Evolutionary conservation across 2,888 invertebrate species (phyloP), one percentile per base, ranked within the genome.

Genomic region (Eurytoma adleriae): DNA sequence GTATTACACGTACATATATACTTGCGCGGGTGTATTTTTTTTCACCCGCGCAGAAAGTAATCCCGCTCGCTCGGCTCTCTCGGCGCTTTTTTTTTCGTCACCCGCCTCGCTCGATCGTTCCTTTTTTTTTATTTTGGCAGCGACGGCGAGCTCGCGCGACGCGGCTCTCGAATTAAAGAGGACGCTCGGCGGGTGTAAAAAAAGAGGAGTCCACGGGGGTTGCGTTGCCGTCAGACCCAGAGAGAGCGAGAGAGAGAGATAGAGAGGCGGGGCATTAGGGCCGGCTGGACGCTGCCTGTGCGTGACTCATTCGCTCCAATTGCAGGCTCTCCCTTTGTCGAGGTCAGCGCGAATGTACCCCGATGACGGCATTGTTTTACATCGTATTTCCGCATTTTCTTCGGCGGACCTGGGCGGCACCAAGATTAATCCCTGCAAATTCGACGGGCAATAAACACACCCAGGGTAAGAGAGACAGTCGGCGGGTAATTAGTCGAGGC

Each of bases 121-220:
- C 27, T 50, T 57, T 75, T 30, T 79, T 66, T 79, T 57, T 71
- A 69, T 78, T 71, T 62, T 68, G 78, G 78, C 78, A 77, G 18
- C 57, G 76, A 82, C 81, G 76, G 74, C 69, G 66, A 71, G 77
- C 75, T 81, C 79, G 83, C 40, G 7, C 40, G 5, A 40, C 40
- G 40, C 78, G 76, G 78, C 81, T 71, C 71, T 78, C 71, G 78
- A 78, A 78, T 78, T 78, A 78, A 70, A 78, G 70, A 66, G 78
- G 70, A 77, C 77, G 54, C n/a, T 54, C 62, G 66, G 52, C 61
- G 61, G 4, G 61, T 48, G n/a, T n/a, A 62, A 27, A 70, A 20
- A 52, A 50, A 67, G 20, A 66, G 48, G 4, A 7, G 10, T 10
- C 1, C 40, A 40, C 52, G 57, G n/a, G 57, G 12, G 52, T 61